These are phyloP conservation scores for Ruditapes philippinarum DNA, from an alignment of 1,140 invertebrate species.

Conservation along the genomic window DNA sequence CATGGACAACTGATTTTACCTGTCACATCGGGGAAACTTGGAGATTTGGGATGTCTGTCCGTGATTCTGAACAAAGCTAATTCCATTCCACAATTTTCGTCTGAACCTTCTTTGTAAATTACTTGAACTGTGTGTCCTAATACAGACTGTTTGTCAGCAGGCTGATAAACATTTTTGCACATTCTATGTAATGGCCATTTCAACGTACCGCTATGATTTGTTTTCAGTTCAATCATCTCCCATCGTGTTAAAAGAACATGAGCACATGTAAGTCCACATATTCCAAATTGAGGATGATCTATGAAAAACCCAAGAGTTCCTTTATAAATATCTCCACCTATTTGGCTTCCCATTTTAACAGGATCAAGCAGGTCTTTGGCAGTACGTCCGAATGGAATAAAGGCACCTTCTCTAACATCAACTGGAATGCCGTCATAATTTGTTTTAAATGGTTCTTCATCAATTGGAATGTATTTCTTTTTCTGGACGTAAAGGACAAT, in stretches of 20 bases:
- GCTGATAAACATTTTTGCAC: not conserved
- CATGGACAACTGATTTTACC: not conserved
- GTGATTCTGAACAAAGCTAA: not conserved
- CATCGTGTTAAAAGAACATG: not conserved
- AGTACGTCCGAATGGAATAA: not conserved
- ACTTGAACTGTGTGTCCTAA: not conserved
- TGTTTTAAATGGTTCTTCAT: not conserved
- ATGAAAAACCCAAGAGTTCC: not conserved
- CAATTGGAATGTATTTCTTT: not conserved
- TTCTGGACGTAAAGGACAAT: not conserved
- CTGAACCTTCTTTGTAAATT: not conserved
- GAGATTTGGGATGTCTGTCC: not conserved
- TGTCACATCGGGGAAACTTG: not conserved
- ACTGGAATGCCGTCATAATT: not conserved
- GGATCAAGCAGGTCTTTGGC: not conserved
- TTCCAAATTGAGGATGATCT: not conserved
- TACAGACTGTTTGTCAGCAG: not conserved
- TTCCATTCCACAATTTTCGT: not conserved
- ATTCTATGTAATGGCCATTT: not conserved
- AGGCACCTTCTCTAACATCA: conserved; percentile 10
- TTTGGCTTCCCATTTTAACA: not conserved
- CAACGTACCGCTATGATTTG: not conserved
- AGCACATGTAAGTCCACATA: not conserved
- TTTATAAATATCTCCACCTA: not conserved
- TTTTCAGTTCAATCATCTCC: not conserved